phyloP scores from a whole-genome alignment of 1,140 invertebrate species.

The Bilobella aurantiaca region DNA sequence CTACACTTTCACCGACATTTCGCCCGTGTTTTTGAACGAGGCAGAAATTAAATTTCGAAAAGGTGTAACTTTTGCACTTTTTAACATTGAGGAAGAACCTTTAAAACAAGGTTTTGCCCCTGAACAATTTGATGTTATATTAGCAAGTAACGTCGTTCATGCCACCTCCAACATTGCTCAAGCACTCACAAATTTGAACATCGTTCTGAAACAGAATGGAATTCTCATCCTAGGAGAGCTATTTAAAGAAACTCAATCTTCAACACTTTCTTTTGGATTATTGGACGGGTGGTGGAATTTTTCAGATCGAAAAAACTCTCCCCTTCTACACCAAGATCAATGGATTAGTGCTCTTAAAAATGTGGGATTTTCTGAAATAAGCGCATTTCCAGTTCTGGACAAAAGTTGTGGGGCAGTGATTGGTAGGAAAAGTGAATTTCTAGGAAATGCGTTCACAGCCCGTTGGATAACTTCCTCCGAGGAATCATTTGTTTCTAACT shows the following conservation, averaged over 20 bases:
- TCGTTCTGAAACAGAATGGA: background rate
- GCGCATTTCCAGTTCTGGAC: background rate
- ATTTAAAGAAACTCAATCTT: background rate
- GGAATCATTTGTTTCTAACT: background rate
- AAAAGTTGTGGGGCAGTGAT: background rate
- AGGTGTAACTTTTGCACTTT: background rate
- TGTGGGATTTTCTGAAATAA: background rate
- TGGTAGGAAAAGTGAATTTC: background rate
- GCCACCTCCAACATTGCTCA: constrained; percentile 2
- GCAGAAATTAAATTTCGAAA: constrained; percentile 13
- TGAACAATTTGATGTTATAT: constrained; percentile 8
- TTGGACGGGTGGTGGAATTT: constrained; percentile 8
- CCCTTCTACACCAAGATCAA: background rate
- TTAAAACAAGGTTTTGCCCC: constrained; percentile 13
- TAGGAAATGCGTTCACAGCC: too few relatives aligned
- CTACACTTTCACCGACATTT: constrained; percentile 18
- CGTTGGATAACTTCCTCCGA: background rate
- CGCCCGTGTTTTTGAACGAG: background rate
- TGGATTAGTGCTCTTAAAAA: background rate
- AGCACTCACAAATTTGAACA: background rate
- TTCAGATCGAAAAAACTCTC: background rate
- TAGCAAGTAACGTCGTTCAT: constrained; percentile 15
- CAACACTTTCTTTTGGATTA: background rate
- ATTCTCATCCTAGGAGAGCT: constrained; percentile 5
- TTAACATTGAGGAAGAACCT: constrained; percentile 18